These are phyloP conservation scores for Oryctolagus cuniculus DNA, from an alignment of 2,113 vertebrate genomes.

Conservation along the genomic window mOryCun1.1 NC_091447.1:15967501-15968000, in stretches of 20 bases:
- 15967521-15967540: not conserved
- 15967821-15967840: not conserved
- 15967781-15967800: not conserved
- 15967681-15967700: not conserved
- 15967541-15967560: not conserved
- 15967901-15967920: not conserved
- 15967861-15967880: not conserved
- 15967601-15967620: no score
- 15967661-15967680: not conserved
- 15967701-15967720: not conserved
- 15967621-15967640: not conserved
- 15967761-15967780: not conserved
- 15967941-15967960: not conserved
- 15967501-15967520: not conserved
- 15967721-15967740: not conserved
- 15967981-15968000: slow-evolving; percentile 33
- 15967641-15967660: not conserved
- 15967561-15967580: not conserved
- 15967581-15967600: not conserved
- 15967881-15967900: not conserved
- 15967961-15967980: not conserved
- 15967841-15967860: not conserved
- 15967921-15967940: not conserved
- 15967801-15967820: not conserved
- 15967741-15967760: not conserved